Conservation (phyloP, 2,797 vertebrate genomes). For the Eulemur albifrons region DNA sequence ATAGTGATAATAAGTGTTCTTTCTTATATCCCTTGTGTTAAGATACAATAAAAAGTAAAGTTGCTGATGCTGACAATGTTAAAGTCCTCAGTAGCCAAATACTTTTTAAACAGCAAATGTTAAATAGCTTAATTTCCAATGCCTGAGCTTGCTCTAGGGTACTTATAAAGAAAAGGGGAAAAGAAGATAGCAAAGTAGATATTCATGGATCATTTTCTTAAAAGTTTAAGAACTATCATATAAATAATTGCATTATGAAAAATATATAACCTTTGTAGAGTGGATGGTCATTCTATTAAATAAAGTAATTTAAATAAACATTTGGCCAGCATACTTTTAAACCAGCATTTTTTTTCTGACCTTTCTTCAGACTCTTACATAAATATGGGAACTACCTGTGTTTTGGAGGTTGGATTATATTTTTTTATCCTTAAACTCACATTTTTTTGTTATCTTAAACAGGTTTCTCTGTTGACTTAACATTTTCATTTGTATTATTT, state of each 20-base stretch:
- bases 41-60: background rate
- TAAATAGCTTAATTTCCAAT: background rate
- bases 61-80: background rate
- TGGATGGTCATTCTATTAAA: background rate
- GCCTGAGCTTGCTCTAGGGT: background rate
- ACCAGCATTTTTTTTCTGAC: background rate
- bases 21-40: background rate
- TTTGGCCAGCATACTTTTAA: background rate
- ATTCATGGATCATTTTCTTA: background rate
- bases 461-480: background rate
- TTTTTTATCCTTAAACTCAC: background rate
- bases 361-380: background rate
- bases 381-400: background rate
- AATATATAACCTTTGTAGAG: background rate
- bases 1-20: background rate
- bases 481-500: constrained; percentile 29
- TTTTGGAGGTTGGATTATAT: background rate
- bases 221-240: background rate
- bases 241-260: background rate
- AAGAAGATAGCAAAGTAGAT: background rate
- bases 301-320: constrained; percentile 14
- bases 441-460: background rate
- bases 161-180: background rate
- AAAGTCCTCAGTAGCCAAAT: background rate
- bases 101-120: background rate